A percentile compares a stretch with the other conserved stretches of the same genome.
Evolutionary conservation across 2,113 vertebrate species (phyloP).

Genomic region (Oncorhynchus clarkii): DNA sequence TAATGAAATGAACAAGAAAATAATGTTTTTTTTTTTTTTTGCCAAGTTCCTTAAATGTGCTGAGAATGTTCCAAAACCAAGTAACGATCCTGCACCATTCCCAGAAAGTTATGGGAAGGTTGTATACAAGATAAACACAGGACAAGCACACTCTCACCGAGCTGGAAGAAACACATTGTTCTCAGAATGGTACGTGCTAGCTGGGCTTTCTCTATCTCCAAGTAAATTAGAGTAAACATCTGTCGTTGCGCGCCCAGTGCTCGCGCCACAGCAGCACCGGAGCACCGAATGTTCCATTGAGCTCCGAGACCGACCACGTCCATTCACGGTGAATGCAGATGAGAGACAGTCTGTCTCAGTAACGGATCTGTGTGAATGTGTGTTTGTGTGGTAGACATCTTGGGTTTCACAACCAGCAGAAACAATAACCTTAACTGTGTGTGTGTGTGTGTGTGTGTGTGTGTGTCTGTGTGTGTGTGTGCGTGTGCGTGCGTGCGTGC

Average conservation of each 20-base stretch:
- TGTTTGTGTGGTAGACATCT: slow-evolving; percentile 11
- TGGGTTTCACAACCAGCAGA: too few species aligned
- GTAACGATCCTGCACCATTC: too few species aligned
- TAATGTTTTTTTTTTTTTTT: too few species aligned
- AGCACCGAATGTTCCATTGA: slow-evolving; percentile 5
- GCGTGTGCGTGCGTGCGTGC: neutral
- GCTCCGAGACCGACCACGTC: neutral
- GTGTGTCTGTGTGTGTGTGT: neutral
- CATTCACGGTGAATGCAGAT: neutral
- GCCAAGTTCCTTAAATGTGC: too few species aligned
- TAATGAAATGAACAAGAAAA: too few species aligned
- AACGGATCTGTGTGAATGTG: neutral
- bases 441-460: neutral
- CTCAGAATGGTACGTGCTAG: too few species aligned
- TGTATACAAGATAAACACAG: too few species aligned
- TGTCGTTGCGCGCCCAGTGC: slow-evolving; percentile 11
- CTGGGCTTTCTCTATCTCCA: slow-evolving; percentile 16
- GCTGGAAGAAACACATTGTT: too few species aligned
- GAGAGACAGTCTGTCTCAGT: neutral
- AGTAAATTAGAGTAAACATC: slow-evolving; percentile 17
- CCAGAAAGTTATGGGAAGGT: too few species aligned
- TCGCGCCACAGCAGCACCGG: neutral
- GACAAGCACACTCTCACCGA: too few species aligned
- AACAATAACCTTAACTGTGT: neutral
- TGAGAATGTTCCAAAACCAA: too few species aligned